Evolutionary conservation across 2,797 vertebrate species (phyloP).

Genomic region (Fundulus diaphanus): DNA sequence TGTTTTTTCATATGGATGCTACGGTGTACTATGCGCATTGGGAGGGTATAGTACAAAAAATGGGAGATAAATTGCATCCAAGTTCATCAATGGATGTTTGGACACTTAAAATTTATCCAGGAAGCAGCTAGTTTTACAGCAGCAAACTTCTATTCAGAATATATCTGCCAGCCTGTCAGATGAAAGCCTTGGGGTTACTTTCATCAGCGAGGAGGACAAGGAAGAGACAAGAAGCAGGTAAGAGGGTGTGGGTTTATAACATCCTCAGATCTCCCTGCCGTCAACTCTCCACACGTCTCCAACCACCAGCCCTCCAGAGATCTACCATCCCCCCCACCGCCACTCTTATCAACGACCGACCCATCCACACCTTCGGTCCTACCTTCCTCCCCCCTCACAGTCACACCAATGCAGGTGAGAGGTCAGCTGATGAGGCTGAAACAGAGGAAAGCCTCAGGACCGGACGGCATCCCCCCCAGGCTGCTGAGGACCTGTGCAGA

Average conservation of each 20-base stretch:
- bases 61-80: not conserved
- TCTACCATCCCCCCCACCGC: too few species aligned
- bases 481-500: too few species aligned
- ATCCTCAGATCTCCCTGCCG: not conserved
- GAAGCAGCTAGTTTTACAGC: not conserved
- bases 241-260: not conserved
- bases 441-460: too few species aligned
- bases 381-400: too few species aligned
- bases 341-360: too few species aligned
- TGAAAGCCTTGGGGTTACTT: not conserved
- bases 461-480: too few species aligned
- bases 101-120: not conserved
- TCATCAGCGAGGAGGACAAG: not conserved
- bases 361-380: too few species aligned
- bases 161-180: not conserved
- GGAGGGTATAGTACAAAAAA: not conserved
- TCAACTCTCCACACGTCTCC: too few species aligned
- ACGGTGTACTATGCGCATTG: not conserved
- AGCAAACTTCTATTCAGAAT: not conserved
- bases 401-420: too few species aligned
- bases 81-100: not conserved
- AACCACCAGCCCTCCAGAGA: too few species aligned
- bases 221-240: not conserved
- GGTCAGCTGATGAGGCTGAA: too few species aligned
- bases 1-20: not conserved